These are phyloP conservation scores for Venusia cambrica DNA, from an alignment of 2,888 invertebrate genomes.

Conservation along the genomic window DNA sequence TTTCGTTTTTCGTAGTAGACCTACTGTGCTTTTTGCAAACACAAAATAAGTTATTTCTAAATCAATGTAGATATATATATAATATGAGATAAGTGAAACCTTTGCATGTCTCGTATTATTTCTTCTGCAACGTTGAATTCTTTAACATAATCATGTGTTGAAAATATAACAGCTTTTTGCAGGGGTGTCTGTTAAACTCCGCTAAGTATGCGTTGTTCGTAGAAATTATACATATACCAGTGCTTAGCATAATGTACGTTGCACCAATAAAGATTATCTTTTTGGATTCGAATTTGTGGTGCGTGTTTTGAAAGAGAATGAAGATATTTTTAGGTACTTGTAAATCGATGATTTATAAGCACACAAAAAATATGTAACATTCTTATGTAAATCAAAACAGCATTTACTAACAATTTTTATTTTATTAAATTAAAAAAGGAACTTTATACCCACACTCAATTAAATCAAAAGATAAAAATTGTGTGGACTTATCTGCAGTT, in stretches of 20 bases:
- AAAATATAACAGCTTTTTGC: conserved; percentile 76
- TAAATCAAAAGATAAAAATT: no score
- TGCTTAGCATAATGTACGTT: conserved; percentile 73
- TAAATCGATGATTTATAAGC: conserved; percentile 4
- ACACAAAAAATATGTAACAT: conserved; percentile 14
- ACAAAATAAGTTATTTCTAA: no score
- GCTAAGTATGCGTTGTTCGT: conserved; percentile 56
- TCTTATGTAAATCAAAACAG: conserved; percentile 21
- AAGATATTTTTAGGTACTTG: no score
- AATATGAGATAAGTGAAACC: no score
- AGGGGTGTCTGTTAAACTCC: conserved; percentile 59
- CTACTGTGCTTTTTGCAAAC: no score
- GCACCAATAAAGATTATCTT: conserved; percentile 48
- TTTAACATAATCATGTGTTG: conserved; percentile 80
- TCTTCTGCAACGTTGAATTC: conserved; percentile 55
- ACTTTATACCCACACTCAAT: no score
- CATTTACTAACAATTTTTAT: no score
- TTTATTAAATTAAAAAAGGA: no score
- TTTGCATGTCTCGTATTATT: neutral
- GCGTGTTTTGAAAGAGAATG: no score
- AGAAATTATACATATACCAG: conserved; percentile 60
- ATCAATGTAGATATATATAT: no score
- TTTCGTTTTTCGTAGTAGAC: no score
- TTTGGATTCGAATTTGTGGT: conserved; percentile 35
- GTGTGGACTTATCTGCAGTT: no score